phyloP scores from a whole-genome alignment of 1,140 invertebrate genomes.

The Temnothorax curvispinosus region DNA sequence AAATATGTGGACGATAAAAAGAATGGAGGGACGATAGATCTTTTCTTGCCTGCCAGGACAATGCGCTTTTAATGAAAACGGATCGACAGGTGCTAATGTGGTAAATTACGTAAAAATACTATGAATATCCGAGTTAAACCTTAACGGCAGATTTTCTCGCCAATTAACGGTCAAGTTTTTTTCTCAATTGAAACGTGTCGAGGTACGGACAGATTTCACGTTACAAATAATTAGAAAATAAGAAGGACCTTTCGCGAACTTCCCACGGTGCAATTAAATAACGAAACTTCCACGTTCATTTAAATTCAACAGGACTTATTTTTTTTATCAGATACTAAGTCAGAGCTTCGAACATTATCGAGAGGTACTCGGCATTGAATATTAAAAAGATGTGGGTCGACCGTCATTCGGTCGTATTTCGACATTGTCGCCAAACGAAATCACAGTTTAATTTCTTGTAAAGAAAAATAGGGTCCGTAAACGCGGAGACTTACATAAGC shows the following conservation, averaged over 20 bases:
- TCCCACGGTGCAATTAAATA: background rate
- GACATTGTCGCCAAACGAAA: background rate
- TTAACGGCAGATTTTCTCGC: background rate
- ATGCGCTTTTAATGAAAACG: background rate
- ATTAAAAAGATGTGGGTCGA: background rate
- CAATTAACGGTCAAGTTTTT: background rate
- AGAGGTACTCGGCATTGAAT: background rate
- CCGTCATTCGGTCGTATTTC: background rate
- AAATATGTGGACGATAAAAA: background rate
- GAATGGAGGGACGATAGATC: background rate
- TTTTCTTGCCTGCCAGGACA: background rate
- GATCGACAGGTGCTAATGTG: background rate
- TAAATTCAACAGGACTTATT: conserved; percentile 3
- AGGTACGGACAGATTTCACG: background rate
- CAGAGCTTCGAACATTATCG: background rate
- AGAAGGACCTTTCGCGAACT: background rate
- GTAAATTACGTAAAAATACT: conserved; percentile 9
- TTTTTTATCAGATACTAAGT: conserved; percentile 22
- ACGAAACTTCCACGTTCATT: conserved; percentile 19
- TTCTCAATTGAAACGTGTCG: background rate
- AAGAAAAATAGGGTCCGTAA: background rate
- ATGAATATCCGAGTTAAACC: background rate
- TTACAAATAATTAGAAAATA: background rate
- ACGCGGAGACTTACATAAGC: no score
- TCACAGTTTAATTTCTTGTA: background rate